Conservation (phyloP, 2,888 invertebrate genomes). For the Buathra laborator region DNA sequence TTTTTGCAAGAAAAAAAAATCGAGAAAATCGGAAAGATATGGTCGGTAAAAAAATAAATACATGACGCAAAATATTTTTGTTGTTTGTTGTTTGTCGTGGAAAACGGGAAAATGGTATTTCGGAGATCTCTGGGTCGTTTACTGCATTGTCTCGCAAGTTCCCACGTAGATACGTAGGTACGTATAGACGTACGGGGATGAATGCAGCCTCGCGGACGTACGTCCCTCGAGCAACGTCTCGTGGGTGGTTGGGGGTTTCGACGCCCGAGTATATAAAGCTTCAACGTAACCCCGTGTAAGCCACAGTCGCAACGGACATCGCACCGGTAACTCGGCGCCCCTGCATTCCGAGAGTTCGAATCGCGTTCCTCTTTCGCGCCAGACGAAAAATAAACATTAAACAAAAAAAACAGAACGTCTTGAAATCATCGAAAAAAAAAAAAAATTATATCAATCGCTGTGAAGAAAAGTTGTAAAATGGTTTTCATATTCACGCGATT, state of each 20-base stretch:
- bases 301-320: slow-evolving; percentile 73
- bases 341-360: not conserved
- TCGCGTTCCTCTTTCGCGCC: slow-evolving; percentile 10
- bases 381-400: not conserved
- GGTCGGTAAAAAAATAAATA: too few species aligned
- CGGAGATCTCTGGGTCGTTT: not conserved
- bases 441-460: not conserved
- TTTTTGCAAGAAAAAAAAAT: too few species aligned
- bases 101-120: not conserved
- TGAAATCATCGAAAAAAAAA: not conserved
- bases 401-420: too few species aligned
- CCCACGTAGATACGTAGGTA: slow-evolving; percentile 9
- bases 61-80: too few species aligned
- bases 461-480: slow-evolving; percentile 8
- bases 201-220: slow-evolving; percentile 37
- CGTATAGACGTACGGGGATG: slow-evolving; percentile 18
- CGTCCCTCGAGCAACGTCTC: slow-evolving; percentile 59
- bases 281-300: slow-evolving; percentile 74
- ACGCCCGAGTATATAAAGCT: slow-evolving; percentile 78
- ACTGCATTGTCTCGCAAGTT: slow-evolving; percentile 2
- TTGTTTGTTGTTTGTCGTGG: not conserved
- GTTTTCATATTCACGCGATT: not conserved
- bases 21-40: too few species aligned
- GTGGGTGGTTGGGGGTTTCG: slow-evolving; percentile 76
- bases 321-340: slow-evolving; percentile 30